Evolutionary conservation across 2,797 vertebrate genomes (phyloP).

Genomic region (Sebastes diploproa): DNA sequence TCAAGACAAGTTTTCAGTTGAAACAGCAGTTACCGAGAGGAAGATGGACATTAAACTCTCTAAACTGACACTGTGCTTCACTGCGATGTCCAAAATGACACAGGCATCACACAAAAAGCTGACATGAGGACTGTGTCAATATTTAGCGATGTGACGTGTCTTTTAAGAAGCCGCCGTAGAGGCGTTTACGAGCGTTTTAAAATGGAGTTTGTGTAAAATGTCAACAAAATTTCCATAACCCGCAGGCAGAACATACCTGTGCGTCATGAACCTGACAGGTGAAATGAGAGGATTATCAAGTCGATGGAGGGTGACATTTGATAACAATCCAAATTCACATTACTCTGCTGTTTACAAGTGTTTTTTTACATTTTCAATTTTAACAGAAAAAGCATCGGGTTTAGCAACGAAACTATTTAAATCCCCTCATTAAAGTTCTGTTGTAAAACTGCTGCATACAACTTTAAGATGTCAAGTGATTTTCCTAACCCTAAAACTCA

Average conservation of each 20-base stretch:
- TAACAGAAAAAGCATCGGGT: neutral
- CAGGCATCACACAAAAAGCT: neutral
- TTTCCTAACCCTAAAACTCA: constrained; percentile 15
- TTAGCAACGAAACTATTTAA: constrained; percentile 10
- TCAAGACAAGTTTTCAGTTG: neutral
- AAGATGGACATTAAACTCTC: neutral
- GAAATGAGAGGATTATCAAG: constrained; percentile 3
- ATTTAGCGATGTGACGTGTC: neutral
- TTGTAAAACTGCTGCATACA: constrained; percentile 22
- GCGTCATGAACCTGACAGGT: constrained; percentile 31
- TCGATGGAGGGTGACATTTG: neutral
- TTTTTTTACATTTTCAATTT: neutral
- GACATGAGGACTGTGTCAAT: neutral
- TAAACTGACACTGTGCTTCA: neutral
- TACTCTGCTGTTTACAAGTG: neutral
- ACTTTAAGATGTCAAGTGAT: constrained; percentile 20
- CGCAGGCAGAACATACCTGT: constrained; percentile 25
- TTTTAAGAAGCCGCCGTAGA: neutral
- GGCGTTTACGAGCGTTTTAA: neutral
- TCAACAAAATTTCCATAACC: constrained; percentile 21
- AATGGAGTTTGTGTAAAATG: constrained; percentile 1
- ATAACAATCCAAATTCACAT: neutral
- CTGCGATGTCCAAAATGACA: constrained; percentile 12
- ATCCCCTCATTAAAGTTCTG: constrained; percentile 16
- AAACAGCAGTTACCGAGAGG: neutral